Evolutionary conservation across 2,888 invertebrate genomes (phyloP).

Genomic region (Tyria jacobaeae): DNA sequence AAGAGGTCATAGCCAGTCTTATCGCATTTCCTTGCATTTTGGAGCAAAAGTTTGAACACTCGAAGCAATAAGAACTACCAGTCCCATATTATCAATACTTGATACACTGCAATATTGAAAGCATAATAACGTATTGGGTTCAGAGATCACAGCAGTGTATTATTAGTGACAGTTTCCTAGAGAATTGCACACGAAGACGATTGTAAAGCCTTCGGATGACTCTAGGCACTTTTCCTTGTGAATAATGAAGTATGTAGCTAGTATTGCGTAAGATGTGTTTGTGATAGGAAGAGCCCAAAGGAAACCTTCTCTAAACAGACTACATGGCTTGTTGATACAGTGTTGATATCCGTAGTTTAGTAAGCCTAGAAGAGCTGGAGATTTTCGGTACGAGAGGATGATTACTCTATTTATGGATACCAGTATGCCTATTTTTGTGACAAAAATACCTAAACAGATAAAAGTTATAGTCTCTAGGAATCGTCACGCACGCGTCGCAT

Average conservation of each 20-base stretch:
- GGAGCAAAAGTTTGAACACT: too few species aligned
- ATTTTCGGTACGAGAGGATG: too few species aligned
- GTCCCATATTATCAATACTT: neutral
- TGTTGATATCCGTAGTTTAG: too few species aligned
- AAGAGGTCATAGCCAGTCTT: too few species aligned
- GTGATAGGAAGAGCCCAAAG: neutral
- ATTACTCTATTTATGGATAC: too few species aligned
- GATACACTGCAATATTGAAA: slow-evolving; percentile 13
- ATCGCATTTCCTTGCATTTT: too few species aligned
- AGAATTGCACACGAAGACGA: slow-evolving; percentile 30
- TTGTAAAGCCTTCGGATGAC: slow-evolving; percentile 33
- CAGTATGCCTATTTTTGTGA: too few species aligned
- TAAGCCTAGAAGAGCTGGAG: too few species aligned
- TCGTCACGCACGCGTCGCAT: too few species aligned
- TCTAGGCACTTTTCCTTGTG: slow-evolving; percentile 27
- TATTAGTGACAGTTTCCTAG: slow-evolving; percentile 43
- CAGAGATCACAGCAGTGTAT: slow-evolving; percentile 45
- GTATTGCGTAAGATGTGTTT: neutral
- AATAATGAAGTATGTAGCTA: slow-evolving; percentile 7
- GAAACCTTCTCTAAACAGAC: neutral
- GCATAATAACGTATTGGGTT: slow-evolving; percentile 26
- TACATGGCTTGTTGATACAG: too few species aligned
- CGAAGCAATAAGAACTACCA: neutral
- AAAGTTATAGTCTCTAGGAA: too few species aligned
- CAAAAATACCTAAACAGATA: too few species aligned